Evolutionary conservation across 2,797 vertebrate species (phyloP).

Genomic region (Rhinichthys osculus): DNA sequence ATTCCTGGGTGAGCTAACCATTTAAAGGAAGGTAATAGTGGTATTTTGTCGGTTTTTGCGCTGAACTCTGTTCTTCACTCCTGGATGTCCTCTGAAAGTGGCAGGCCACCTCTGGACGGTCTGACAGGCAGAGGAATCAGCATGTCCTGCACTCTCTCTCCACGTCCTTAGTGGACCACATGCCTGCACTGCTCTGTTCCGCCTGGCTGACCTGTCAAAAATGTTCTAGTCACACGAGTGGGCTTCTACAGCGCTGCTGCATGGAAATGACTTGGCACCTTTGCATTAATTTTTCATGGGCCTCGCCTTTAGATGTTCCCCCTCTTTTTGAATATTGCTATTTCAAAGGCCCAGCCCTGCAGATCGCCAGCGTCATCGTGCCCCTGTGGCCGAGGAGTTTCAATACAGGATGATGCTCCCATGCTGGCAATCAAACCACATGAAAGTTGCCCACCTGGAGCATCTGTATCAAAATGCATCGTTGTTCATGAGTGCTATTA

Average conservation of each 20-base stretch:
- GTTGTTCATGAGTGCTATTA: slow-evolving; percentile 30
- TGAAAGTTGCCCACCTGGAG: slow-evolving; percentile 31
- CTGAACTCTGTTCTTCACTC: slow-evolving; percentile 13
- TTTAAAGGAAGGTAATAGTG: slow-evolving; percentile 4
- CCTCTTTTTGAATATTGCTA: slow-evolving; percentile 13
- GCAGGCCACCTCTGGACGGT: slow-evolving; percentile 40
- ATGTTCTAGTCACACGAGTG: slow-evolving; percentile 39
- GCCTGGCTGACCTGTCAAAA: slow-evolving; percentile 56
- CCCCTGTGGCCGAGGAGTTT: slow-evolving; percentile 16
- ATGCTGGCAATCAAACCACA: slow-evolving; percentile 14
- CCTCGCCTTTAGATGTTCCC: slow-evolving; percentile 28
- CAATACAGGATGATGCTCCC: background rate
- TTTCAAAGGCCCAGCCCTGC: slow-evolving; percentile 12
- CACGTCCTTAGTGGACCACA: slow-evolving; percentile 45
- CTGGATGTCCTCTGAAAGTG: slow-evolving; percentile 31
- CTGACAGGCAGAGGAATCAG: slow-evolving; percentile 39
- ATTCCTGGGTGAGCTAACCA: background rate
- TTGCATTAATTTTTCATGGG: slow-evolving; percentile 57
- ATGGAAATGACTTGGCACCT: slow-evolving; percentile 52
- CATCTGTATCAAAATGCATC: slow-evolving; percentile 19
- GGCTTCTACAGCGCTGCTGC: slow-evolving; percentile 41
- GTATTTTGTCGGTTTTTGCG: background rate
- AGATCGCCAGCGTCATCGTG: background rate
- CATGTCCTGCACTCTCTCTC: slow-evolving; percentile 37
- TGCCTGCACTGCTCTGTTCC: slow-evolving; percentile 53